These are phyloP conservation scores for Alectura lathami DNA, from an alignment of 2,113 vertebrate species.

Conservation along the genomic window DNA sequence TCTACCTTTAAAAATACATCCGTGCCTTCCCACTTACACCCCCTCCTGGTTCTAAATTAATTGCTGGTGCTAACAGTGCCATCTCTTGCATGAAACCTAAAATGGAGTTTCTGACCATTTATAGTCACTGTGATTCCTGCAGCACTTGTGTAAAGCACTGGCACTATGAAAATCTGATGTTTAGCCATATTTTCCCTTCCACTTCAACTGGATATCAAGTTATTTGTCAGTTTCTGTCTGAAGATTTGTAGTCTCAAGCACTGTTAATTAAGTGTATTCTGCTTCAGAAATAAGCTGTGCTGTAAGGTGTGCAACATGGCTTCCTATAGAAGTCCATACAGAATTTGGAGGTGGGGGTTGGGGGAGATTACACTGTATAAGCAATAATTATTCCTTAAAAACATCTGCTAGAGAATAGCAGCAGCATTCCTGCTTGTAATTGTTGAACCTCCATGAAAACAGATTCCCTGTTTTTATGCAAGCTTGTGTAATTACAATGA, in stretches of 20 bases:
- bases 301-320: not conserved
- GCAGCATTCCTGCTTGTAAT: not conserved
- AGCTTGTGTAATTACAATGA: not conserved
- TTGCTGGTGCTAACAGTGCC: slow-evolving; percentile 52
- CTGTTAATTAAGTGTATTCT: not conserved
- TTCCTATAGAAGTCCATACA: not conserved
- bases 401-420: not conserved
- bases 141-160: not conserved
- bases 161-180: not conserved
- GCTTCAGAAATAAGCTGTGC: not conserved
- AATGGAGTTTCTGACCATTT: slow-evolving; percentile 45
- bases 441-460: not conserved
- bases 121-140: not conserved
- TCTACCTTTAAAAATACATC: slow-evolving; percentile 51
- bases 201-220: not conserved
- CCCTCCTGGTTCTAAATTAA: slow-evolving; percentile 37
- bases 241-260: not conserved
- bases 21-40: not conserved
- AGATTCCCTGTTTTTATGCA: not conserved
- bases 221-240: not conserved
- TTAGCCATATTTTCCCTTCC: not conserved
- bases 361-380: not conserved
- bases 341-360: not conserved
- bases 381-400: not conserved
- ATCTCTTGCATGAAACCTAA: slow-evolving; percentile 54